These are phyloP conservation scores for Empidonax traillii DNA, from an alignment of 2,113 vertebrate species.

Conservation along the genomic window DNA sequence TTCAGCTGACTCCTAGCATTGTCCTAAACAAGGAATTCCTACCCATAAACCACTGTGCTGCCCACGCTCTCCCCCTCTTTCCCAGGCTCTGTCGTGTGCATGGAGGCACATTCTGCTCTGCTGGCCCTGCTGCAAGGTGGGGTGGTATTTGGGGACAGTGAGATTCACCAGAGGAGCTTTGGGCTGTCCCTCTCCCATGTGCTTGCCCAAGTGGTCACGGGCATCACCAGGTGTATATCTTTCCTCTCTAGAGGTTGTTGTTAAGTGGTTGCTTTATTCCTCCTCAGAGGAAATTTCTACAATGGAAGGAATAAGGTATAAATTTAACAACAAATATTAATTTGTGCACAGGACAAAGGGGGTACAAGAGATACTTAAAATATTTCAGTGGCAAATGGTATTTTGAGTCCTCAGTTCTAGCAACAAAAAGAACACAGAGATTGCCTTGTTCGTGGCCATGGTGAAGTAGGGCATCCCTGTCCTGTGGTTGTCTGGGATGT, in stretches of 20 bases:
- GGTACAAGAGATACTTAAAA: neutral
- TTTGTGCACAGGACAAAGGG: neutral
- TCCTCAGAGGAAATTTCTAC: neutral
- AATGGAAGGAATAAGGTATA: neutral
- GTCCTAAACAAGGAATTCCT: conserved; percentile 49
- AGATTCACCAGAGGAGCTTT: neutral
- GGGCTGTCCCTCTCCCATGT: neutral
- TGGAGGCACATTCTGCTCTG: neutral
- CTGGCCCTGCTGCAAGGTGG: neutral
- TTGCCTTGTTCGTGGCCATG: neutral
- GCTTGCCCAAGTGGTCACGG: neutral
- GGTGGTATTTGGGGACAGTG: neutral
- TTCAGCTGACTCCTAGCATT: conserved; percentile 51
- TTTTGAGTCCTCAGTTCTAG: neutral
- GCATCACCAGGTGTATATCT: neutral
- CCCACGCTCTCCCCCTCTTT: conserved; percentile 2
- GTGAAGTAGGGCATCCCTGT: neutral
- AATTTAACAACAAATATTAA: neutral
- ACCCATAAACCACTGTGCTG: neutral
- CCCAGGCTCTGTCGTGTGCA: neutral
- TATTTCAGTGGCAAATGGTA: neutral
- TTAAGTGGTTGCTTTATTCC: neutral
- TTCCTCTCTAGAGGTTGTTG: neutral
- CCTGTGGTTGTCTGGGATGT: neutral
- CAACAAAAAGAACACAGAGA: neutral